Evolutionary conservation across 2,113 vertebrate genomes (phyloP).

Genomic region (Procavia capensis): DNA sequence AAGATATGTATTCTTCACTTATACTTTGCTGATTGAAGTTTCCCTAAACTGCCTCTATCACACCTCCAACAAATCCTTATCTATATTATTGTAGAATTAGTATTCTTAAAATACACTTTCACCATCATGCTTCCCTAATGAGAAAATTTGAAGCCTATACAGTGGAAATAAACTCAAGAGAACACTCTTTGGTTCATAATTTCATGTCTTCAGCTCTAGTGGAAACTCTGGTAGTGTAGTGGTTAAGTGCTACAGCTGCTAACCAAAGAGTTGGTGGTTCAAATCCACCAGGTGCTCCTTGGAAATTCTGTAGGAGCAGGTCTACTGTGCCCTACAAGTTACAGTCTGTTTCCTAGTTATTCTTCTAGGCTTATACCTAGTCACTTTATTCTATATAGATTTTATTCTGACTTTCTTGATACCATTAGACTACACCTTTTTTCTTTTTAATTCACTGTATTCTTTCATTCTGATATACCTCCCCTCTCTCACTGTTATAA

Average conservation of each 20-base stretch:
- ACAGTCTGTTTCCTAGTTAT: background rate
- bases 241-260: no score
- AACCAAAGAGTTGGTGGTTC: no score
- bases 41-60: background rate
- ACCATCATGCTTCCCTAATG: background rate
- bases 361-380: background rate
- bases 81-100: slow-evolving; percentile 15
- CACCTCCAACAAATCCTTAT: background rate
- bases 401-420: background rate
- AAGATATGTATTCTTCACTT: background rate
- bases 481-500: background rate
- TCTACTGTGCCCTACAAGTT: no score
- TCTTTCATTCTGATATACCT: background rate
- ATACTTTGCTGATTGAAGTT: background rate
- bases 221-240: no score
- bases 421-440: background rate
- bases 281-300: no score
- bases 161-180: slow-evolving; percentile 3
- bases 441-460: background rate
- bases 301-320: no score
- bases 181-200: background rate
- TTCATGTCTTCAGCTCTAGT: background rate
- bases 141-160: background rate
- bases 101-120: background rate
- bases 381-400: background rate